Conservation (phyloP, 2,888 invertebrate genomes). For the Plagiodera versicolora region DNA sequence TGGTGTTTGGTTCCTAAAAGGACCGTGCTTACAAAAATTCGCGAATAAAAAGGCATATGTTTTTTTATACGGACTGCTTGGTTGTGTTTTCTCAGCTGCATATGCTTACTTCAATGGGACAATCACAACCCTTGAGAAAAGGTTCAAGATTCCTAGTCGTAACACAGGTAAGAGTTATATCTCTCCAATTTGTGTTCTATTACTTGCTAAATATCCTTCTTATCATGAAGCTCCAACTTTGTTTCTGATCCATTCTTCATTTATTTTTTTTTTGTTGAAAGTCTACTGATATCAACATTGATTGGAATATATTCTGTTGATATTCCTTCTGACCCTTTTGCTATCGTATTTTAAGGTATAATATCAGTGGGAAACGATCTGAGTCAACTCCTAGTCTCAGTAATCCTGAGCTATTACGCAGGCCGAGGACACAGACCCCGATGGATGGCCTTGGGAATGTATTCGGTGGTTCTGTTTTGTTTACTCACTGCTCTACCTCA, state of each 20-base stretch:
- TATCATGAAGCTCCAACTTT: too few species aligned
- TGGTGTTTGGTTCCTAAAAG: conserved; percentile 65
- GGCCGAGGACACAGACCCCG: conserved; percentile 71
- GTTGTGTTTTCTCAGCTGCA: conserved; percentile 69
- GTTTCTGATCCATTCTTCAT: too few species aligned
- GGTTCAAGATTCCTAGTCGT: conserved; percentile 72
- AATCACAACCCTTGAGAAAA: conserved; percentile 72
- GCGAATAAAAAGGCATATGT: conserved; percentile 64
- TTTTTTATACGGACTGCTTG: conserved; percentile 67
- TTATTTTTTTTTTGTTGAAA: too few species aligned
- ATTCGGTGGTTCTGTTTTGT: conserved; percentile 66
- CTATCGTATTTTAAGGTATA: conserved; percentile 56
- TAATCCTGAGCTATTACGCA: conserved; percentile 69
- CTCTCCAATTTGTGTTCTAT: too few species aligned
- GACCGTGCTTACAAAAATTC: conserved; percentile 62
- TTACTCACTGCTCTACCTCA: conserved; percentile 69
- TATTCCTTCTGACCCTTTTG: too few species aligned
- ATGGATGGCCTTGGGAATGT: conserved; percentile 68
- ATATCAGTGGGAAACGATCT: conserved; percentile 76
- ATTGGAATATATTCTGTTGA: too few species aligned
- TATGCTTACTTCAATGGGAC: conserved; percentile 75
- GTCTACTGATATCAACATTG: too few species aligned
- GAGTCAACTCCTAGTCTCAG: conserved; percentile 68
- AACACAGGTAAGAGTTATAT: conserved; percentile 70
- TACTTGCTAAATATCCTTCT: too few species aligned